Evolutionary conservation across 2,888 invertebrate genomes (phyloP), one percentile per base, ranked within the genome.

Genomic region (Cinara cedri): DNA sequence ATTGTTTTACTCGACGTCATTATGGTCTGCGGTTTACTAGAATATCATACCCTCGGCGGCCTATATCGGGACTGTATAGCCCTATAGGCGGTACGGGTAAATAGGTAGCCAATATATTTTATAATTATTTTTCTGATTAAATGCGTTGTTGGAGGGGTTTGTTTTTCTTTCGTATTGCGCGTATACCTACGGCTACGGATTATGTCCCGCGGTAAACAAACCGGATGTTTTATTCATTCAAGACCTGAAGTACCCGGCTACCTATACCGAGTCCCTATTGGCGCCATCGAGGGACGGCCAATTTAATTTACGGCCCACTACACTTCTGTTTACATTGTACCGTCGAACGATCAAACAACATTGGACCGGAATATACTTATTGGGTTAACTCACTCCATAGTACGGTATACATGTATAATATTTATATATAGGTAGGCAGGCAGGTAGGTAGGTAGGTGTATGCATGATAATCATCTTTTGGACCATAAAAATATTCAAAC

Each of bases 281-380:
- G 63, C 42, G 26, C 63, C 63, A 54, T 44, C 24, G 34, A 75
- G 24, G 51, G 75, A 26, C 3, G 16, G 55, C 44, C 46, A 76
- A 76, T 68, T 68, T 68, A 55, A 68, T 76, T 76, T 66, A 68
- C 57, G 46, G 46, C 34, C 19, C 57, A 34, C 57, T 60, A 46
- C 66, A 76, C 26, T 57, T 60, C 3, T 76, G 76, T 76, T 55
- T 76, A 57, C 68, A 46, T 8, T 60, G 42, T 34, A 60, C 46
- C 65, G 55, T 66, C 19, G 49, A 21, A 49, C 19, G 68, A 76
- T 60, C 46, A 76, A 76, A 76, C 57, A 76, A 49, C 26, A 13
- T 60, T 21, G 34, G 57, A 46, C 46, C 1, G 34, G 24, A 76
- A 63, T 68, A 60, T 68, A 76, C 76, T 68, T n/a, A n/a, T n/a